Conservation (phyloP, 2,797 vertebrate species). For the Acropternis orthonyx region DNA sequence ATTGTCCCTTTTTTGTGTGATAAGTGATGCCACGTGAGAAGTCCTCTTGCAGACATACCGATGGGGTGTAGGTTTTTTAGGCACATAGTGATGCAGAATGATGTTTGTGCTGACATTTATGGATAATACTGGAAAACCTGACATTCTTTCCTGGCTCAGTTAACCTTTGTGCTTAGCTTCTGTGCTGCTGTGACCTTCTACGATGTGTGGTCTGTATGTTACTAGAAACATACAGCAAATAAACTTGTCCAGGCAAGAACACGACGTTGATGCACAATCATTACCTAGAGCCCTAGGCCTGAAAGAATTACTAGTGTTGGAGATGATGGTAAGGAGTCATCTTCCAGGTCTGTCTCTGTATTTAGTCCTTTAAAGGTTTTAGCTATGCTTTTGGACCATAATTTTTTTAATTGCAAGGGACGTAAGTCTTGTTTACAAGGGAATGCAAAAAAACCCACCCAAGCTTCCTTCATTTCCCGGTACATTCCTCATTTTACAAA, state of each 20-base stretch:
- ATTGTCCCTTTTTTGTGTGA: not conserved
- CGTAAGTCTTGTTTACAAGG: slow-evolving; percentile 26
- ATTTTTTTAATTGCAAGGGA: slow-evolving; percentile 36
- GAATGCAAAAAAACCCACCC: not conserved
- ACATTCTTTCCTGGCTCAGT: not conserved
- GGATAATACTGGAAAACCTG: not conserved
- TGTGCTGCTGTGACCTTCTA: not conserved
- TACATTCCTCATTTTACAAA: not conserved
- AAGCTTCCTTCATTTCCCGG: not conserved
- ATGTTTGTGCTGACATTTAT: not conserved
- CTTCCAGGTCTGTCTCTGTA: not conserved
- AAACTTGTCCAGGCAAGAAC: not conserved
- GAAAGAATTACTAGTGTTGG: slow-evolving; percentile 27
- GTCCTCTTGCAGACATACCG: not conserved
- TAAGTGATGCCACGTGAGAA: not conserved
- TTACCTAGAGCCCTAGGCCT: not conserved
- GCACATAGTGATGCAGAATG: not conserved
- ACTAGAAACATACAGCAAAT: not conserved
- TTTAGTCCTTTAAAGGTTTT: slow-evolving; percentile 38
- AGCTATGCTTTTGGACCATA: not conserved
- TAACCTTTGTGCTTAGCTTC: not conserved
- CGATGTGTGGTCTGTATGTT: not conserved
- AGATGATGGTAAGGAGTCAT: slow-evolving; percentile 15
- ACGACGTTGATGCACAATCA: not conserved
- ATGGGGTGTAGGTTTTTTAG: not conserved